Evolutionary conservation across 2,888 invertebrate genomes (phyloP), one percentile per base, ranked within the genome.

Genomic region (Pardosa pseudoannulata): DNA sequence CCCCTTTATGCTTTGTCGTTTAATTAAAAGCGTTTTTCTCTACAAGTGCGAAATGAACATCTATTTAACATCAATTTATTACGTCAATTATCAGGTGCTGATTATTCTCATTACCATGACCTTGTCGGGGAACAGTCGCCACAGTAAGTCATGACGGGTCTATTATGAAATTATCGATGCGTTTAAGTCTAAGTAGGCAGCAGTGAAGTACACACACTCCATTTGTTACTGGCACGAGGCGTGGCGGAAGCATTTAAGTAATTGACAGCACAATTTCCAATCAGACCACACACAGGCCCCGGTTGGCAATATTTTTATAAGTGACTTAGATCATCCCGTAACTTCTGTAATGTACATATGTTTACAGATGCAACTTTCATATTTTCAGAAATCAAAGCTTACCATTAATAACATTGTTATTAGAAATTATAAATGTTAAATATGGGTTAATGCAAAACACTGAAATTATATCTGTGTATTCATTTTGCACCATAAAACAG

Each of bases 211-310:
- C 23, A 23, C 5, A 56, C 16, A 11, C 65, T 29, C 36, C 73
- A 80, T 80, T 80, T 80, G 39, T 79, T 79, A 79, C 72, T 79
- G 79, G 72, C 79, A 79, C 19, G 16, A 46, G 79, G 79, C 72
- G 79, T 62, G 46, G 79, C 19, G 23, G 31, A 71, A 39, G 32
- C 50, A 46, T 68, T 78, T 68, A 78, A 68, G 50, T 39, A 68
- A 78, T 68, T 78, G 76, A 78, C 76, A 78, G 76, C 68, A 32
- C 76, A 68, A 68, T 68, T 46, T 68, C 23, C 23, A 19, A 36
- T 50, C n/a, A 16, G 76, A 68, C 76, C 76, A 78, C 76, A 78
- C 76, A 32, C n/a, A n/a, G n/a, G n/a, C n/a, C n/a, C n/a, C n/a
- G n/a, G n/a, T n/a, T n/a, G n/a, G n/a, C n/a, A n/a, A n/a, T n/a